Conservation (phyloP, 2,888 invertebrate species). For the Brachypalpus laphriformis region DNA sequence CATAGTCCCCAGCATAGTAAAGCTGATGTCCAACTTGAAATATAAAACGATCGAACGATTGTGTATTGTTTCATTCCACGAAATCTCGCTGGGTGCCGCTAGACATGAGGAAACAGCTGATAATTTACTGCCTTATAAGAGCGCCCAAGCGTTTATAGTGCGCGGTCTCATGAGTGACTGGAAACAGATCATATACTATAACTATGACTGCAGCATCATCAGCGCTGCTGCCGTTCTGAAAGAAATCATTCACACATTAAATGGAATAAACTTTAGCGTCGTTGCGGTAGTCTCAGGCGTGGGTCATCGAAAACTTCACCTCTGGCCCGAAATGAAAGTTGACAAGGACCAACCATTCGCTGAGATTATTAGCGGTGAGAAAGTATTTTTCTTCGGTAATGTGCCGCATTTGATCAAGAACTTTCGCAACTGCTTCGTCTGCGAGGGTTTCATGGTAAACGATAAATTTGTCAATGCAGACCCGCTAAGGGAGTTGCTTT, state of each 20-base stretch:
- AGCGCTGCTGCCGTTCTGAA: neutral
- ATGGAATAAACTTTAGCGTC: slow-evolving; percentile 21
- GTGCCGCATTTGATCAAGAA: slow-evolving; percentile 21
- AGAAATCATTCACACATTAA: slow-evolving; percentile 10
- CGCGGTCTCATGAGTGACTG: slow-evolving; percentile 25
- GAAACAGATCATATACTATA: slow-evolving; percentile 35
- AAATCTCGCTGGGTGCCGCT: neutral
- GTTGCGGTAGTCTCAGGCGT: slow-evolving; percentile 40
- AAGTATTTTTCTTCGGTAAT: slow-evolving; percentile 43
- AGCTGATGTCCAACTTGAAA: neutral
- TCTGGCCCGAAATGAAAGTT: slow-evolving; percentile 5
- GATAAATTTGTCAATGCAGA: neutral
- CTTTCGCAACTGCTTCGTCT: slow-evolving; percentile 26
- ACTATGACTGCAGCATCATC: neutral
- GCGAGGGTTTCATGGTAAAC: neutral
- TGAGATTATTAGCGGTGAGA: neutral
- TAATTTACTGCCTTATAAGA: neutral
- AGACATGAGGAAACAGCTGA: neutral
- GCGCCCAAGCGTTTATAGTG: slow-evolving; percentile 3
- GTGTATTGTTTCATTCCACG: slow-evolving; percentile 48
- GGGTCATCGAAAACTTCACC: slow-evolving; percentile 4
- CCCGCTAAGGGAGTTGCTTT: slow-evolving; percentile 20
- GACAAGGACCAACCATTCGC: neutral
- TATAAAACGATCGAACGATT: neutral
- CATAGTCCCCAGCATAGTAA: neutral